Evolutionary conservation across 2,888 invertebrate species (phyloP).

Genomic region (Brachypalpus laphriformis): DNA sequence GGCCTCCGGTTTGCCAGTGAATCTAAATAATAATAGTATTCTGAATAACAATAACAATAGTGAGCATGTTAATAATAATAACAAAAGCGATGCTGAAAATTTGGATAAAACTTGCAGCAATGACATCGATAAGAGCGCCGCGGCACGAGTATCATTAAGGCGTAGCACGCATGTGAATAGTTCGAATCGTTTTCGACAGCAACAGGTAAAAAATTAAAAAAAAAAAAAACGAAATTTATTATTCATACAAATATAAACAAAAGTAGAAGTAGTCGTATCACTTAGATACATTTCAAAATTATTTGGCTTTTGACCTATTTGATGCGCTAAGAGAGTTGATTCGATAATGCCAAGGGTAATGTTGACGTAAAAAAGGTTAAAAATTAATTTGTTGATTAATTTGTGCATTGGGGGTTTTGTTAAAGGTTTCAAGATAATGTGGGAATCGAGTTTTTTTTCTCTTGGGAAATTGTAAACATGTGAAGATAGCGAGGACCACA

Average conservation of each 20-base stretch:
- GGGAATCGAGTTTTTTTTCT: no score
- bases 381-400: background rate
- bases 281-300: background rate
- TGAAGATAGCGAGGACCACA: no score
- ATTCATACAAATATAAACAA: background rate
- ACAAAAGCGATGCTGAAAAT: slow-evolving; percentile 33
- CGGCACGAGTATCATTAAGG: slow-evolving; percentile 76
- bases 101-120: slow-evolving; percentile 33
- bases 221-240: background rate
- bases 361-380: background rate
- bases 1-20: slow-evolving; percentile 23
- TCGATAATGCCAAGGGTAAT: slow-evolving; percentile 10
- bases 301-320: background rate
- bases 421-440: background rate
- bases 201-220: slow-evolving; percentile 79
- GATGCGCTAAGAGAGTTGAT: background rate
- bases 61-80: slow-evolving; percentile 51
- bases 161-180: slow-evolving; percentile 79
- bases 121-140: slow-evolving; percentile 47
- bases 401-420: background rate
- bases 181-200: slow-evolving; percentile 80
- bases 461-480: no score
- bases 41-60: slow-evolving; percentile 51
- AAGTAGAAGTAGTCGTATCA: background rate
- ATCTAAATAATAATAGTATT: slow-evolving; percentile 37